Evolutionary conservation across 2,888 invertebrate species (phyloP).

Genomic region (Ichneumoninae sp.): DNA sequence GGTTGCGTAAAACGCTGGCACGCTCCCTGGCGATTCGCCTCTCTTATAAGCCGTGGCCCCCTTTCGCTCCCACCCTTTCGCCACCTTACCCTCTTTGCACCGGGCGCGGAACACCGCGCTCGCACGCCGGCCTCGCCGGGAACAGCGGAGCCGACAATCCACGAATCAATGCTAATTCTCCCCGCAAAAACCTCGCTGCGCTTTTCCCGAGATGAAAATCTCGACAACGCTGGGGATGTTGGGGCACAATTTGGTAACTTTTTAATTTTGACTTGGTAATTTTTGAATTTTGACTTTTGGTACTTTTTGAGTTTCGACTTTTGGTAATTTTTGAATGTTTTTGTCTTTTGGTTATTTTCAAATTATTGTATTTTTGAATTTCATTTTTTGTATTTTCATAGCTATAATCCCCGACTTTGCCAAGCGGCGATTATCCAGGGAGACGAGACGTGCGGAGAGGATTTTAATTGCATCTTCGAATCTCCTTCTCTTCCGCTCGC

Average conservation of each 20-base stretch:
- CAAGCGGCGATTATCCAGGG: not conserved
- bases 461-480: not conserved
- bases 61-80: slow-evolving; percentile 73
- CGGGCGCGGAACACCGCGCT: slow-evolving; percentile 2
- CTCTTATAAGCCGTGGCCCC: slow-evolving; percentile 71
- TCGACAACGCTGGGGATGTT: not conserved
- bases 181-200: not conserved
- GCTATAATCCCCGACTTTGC: not conserved
- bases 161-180: not conserved
- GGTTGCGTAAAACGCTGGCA: slow-evolving; percentile 76
- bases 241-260: not conserved
- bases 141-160: not conserved
- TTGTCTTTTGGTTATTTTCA: not conserved
- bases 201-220: not conserved
- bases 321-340: not conserved
- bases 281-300: not conserved
- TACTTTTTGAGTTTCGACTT: not conserved
- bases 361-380: not conserved
- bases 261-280: not conserved
- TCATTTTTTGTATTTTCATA: not conserved
- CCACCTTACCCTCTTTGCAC: slow-evolving; percentile 52
- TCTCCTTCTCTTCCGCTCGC: not conserved
- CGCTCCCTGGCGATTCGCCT: slow-evolving; percentile 64
- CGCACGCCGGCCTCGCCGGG: slow-evolving; percentile 2
- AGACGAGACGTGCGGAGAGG: not conserved